Base-by-base conservation (phyloP, 2,113 vertebrate genomes). In the Pterophyllum scalare region DNA sequence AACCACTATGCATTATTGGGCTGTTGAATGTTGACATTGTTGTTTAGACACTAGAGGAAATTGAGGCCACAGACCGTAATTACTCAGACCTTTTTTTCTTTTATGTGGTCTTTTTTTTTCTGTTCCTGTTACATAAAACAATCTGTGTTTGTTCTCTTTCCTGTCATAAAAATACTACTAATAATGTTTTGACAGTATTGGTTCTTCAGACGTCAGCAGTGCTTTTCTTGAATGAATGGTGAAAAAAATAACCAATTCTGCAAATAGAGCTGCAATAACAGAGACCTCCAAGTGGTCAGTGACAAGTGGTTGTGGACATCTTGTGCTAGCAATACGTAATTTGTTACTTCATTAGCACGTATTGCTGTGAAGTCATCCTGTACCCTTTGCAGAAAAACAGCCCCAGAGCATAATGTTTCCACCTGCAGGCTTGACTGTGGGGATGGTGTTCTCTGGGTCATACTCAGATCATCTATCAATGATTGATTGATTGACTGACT, bases 131-230 rank as follows among this genome's bases (percentile, higher is more conserved):
- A 72, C 67, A 72, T 72, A 54, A 72, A 54, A n/a, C 14, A 6
- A 54, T 52, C 46, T 72, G 67, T 72, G n/a, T 72, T 72, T 72
- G 46, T 28, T 54, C 19, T 72, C 46, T 72, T n/a, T 54, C 1
- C 67, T 72, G 67, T 72, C 26, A 72, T 54, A 72, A 72, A 72
- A 72, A 54, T 54, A 54, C 67, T 72, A 54, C 19, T 72, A 54
- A 72, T 72, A 54, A 54, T 72, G 67, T 54, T 72, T 72, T 54
- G 67, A 72, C 67, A 72, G 46, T n/a, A 72, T 33, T 72, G 46
- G 46, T 49, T 49, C 26, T 54, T 54, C 46, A 54, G 67, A 33
- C 26, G 2, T 33, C 46, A 72, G 26, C 67, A 7, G 2, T 54
- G 19, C 46, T 54, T 72, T 72, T n/a, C 19, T 72, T 72, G 43